Base-by-base conservation (phyloP, 2,888 invertebrate species). In the Sphaerophoria taeniata region DNA sequence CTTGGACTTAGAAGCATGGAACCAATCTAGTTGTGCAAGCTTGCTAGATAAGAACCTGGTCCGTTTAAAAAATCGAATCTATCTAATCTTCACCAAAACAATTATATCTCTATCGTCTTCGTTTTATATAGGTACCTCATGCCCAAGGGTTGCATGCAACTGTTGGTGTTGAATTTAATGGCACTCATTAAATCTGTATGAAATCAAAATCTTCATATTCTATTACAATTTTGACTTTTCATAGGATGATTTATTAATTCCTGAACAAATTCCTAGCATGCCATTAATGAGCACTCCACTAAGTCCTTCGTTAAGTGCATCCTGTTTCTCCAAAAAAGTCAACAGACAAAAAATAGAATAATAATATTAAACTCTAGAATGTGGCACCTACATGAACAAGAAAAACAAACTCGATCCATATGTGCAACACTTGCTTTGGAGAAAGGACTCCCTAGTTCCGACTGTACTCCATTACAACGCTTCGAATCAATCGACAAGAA, bases 231-330 rank as follows among this genome's bases (percentile, higher is more conserved):
- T 24, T 87, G 74, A 79, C 83, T 75, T 14, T 49, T 58, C 16
- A 56, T 43, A 36, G 45, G 12, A 76, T 87, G 87, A 87, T 87
- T 87, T 87, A 87, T 87, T 83, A 87, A 87, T 87, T 87, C 87
- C 87, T 83, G 70, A 87, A 87, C 83, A 83, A 83, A 87, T 83
- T 87, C 70, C 33, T 49, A 83, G 45, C 58, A 53, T 49, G 65
- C 45, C 53, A 47, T 55, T 34, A 6, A 55, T 51, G 61, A 7
- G 3, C 65, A 55, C 65, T 55, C 7, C 7, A 69, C 72, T 70
- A 16, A 53, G 24, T 34, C 67, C 45, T 63, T 55, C 77, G 58
- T 75, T 72, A 80, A 85, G 80, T 85, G 80, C 85, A 85, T 85
- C 80, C 85, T 85, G 85, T 76, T 80, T 85, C 58, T 67, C 47